These are phyloP conservation scores for Heliconius melpomene DNA, from an alignment of 1,140 invertebrate species.

Conservation along the genomic window DNA sequence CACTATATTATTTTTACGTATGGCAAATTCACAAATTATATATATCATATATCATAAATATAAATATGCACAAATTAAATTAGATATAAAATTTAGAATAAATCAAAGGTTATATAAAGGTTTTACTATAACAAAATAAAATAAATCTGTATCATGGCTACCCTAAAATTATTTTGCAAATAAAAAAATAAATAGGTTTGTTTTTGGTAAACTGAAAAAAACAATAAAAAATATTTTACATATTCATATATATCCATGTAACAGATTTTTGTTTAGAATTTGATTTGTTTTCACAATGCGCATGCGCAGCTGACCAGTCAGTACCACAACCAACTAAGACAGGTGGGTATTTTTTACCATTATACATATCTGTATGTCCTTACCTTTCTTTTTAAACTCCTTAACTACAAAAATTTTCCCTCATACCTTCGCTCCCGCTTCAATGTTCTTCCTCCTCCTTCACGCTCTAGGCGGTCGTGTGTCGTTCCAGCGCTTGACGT, in stretches of 20 bases:
- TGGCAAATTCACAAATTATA: background rate
- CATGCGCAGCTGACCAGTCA: slow-evolving; percentile 60
- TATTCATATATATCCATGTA: slow-evolving; percentile 1
- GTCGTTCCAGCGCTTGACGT: no score
- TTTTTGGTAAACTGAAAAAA: no score
- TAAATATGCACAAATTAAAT: background rate
- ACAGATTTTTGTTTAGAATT: slow-evolving; percentile 35
- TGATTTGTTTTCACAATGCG: slow-evolving; percentile 55
- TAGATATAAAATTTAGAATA: background rate
- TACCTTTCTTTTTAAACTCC: no score
- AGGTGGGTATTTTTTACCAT: slow-evolving; percentile 59
- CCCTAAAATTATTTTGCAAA: background rate
- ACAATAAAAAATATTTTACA: no score
- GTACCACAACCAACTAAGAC: slow-evolving; percentile 63
- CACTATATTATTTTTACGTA: background rate
- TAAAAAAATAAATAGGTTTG: no score
- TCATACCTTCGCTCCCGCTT: no score
- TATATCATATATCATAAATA: background rate
- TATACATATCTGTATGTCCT: background rate
- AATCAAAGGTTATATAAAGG: background rate
- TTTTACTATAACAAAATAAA: background rate
- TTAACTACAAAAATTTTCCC: no score
- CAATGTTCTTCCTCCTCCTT: no score
- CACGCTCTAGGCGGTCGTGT: no score
- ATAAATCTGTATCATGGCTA: background rate